These are phyloP conservation scores for Achlya flavicornis DNA, from an alignment of 2,888 invertebrate genomes.

Conservation along the genomic window DNA sequence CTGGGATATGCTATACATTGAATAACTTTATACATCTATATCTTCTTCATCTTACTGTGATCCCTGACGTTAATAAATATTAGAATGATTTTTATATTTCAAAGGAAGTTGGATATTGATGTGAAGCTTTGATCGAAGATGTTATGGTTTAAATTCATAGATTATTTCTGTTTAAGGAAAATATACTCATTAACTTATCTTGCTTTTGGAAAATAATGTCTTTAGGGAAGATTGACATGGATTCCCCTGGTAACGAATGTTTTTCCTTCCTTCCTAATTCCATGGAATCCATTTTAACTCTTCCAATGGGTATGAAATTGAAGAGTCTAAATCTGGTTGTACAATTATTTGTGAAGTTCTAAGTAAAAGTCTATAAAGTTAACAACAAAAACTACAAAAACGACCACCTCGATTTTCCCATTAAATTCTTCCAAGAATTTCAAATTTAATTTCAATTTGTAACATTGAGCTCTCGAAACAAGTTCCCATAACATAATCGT, in stretches of 20 bases:
- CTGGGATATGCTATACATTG: no score
- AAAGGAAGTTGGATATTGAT: no score
- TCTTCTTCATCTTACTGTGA: no score
- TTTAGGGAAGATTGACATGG: neutral
- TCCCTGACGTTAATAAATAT: no score
- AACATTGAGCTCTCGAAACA: conserved; percentile 9
- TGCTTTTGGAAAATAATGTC: neutral
- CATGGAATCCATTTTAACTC: neutral
- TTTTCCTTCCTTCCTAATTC: neutral
- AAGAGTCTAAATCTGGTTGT: no score
- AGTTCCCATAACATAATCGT: conserved; percentile 3
- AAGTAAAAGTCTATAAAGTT: neutral
- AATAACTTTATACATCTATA: no score
- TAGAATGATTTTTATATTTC: no score
- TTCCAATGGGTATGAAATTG: no score
- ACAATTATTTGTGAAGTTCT: neutral
- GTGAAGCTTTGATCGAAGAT: no score
- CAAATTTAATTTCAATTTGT: conserved; percentile 7
- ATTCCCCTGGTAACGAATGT: neutral
- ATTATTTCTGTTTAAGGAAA: neutral
- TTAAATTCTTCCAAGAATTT: conserved; percentile 1
- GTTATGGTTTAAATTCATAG: neutral
- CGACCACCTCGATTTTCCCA: conserved; percentile 3
- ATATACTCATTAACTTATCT: neutral
- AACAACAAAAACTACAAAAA: neutral